Base-by-base conservation (phyloP, 2,888 invertebrate species). In the Pachycephus smyrnensis region DNA sequence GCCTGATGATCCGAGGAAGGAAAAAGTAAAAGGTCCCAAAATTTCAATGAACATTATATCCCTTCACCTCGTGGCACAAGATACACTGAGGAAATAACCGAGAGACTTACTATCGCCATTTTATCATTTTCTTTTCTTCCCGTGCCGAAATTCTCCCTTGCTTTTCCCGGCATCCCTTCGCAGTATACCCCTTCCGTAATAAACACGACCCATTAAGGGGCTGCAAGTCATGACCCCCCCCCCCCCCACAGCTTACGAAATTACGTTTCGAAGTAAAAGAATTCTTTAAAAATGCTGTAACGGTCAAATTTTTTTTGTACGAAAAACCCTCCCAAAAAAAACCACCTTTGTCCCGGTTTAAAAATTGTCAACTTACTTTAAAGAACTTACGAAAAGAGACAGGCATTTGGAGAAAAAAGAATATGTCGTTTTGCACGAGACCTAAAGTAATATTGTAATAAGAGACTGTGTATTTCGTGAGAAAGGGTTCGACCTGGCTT, bases 121-220 rank as follows among this genome's bases (percentile, higher is more conserved):
- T 12, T 15, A 11, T 79, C 79, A 75, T 77, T 79, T 79, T 77
- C 68, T 75, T 76, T 73, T 79, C 76, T 81, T 78, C 23, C 23
- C 23, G 55, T 55, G 2, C 0, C 23, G 23, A 55, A 55, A 23
- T 55, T 55, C 2, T 23, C 23, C 55, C 2, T 23, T 23, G 23
- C 23, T 23, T 55, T 55, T 55, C 6, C 23, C 55, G 23, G 55
- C 55, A 9, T 6, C 6, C 40, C 23, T 40, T 6, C 15, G 4
- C 15, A 40, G 15, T 40, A 40, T 23, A 36, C 73, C 23, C 55
- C 15, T 82, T 82, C 77, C 82, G 79, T 83, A 81, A 80, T 85
- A 82, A 84, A 69, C 80, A 82, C 71, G 77, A 86, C 76, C 79
- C 81, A 79, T 80, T 23, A 9, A 83, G 80, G 80, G 80, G 80